Conservation (phyloP, 2,797 vertebrate genomes). For the Hypotaenidia philippensis region DNA sequence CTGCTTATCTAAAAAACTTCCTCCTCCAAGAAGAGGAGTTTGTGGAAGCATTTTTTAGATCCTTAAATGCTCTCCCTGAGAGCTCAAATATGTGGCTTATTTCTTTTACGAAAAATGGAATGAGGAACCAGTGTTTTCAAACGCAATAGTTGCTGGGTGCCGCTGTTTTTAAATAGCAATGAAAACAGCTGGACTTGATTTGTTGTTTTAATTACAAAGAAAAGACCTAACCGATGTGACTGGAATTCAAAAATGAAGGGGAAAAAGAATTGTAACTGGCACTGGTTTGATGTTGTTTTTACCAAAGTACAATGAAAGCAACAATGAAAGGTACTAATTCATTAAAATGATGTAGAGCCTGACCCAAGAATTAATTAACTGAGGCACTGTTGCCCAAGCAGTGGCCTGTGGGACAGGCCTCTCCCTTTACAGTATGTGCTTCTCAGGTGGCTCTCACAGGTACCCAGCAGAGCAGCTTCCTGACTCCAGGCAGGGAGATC, state of each 20-base stretch:
- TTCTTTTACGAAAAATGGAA: slow-evolving; percentile 7
- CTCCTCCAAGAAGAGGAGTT: background rate
- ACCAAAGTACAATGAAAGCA: background rate
- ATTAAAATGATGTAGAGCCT: background rate
- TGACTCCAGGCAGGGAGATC: background rate
- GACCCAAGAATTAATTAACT: background rate
- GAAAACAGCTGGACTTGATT: slow-evolving; percentile 3
- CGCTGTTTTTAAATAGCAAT: background rate
- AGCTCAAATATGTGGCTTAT: background rate
- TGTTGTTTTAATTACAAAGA: background rate
- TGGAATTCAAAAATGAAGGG: background rate
- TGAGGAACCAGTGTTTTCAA: background rate
- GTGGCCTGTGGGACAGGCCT: background rate
- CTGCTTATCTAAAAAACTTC: background rate
- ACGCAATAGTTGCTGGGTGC: background rate
- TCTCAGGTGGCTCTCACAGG: background rate
- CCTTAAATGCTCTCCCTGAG: background rate
- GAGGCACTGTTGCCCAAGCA: background rate
- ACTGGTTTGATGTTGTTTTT: background rate
- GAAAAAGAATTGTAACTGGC: background rate
- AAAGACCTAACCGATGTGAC: background rate
- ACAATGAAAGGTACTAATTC: background rate
- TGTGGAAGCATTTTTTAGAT: background rate
- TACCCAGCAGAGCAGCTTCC: background rate
- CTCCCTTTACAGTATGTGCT: background rate